Evolutionary conservation across 2,113 vertebrate species (phyloP), one percentile per base, ranked within the genome.

Genomic region (Rhinoderma darwinii): DNA sequence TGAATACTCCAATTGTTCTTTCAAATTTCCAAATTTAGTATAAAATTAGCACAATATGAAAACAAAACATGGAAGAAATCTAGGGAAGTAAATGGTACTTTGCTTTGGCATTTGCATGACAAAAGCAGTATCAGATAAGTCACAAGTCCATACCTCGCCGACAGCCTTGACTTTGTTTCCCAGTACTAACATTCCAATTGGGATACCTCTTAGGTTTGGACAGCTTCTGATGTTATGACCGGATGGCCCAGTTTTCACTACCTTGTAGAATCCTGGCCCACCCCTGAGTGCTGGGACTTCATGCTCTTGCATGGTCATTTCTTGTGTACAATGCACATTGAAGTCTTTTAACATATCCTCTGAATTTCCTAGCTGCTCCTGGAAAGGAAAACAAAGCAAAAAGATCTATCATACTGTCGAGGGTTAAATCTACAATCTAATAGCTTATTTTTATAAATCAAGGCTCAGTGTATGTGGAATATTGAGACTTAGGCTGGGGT

Each of bases 121-220:
- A 94, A 90, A 93, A 92, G 94, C 89, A 86, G 79, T 89, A 93
- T 94, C 90, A 93, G 93, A 93, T 94, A 93, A 96, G 95, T 95
- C 92, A 95, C 93, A 90, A 94, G 95, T 99, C 95, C 98, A 96
- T 99, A 99, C 98, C 98, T 99, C 98, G 96, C 98, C 98, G 96
- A 99, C 96, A 92, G 98, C 98, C 96, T 99, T 99, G 97, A 99
- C 96, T 97, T 96, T 99, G 98, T 99, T 99, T 95, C 97, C 98
- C 96, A 99, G 98, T 94, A 99, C 97, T 99, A 99, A 99, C 98
- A 99, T 99, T 98, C 98, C 98, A 98, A 99, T 99, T 95, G 98
- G 98, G 98, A 99, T 99, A 98, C 98, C 98, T 97, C 97, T 99
- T 98, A 99, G 98, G 97, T 99, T 99, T 95, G 98, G 98, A 92